Evolutionary conservation across 2,888 invertebrate genomes (phyloP), one percentile per base, ranked within the genome.

Genomic region (Tholera decimalis): DNA sequence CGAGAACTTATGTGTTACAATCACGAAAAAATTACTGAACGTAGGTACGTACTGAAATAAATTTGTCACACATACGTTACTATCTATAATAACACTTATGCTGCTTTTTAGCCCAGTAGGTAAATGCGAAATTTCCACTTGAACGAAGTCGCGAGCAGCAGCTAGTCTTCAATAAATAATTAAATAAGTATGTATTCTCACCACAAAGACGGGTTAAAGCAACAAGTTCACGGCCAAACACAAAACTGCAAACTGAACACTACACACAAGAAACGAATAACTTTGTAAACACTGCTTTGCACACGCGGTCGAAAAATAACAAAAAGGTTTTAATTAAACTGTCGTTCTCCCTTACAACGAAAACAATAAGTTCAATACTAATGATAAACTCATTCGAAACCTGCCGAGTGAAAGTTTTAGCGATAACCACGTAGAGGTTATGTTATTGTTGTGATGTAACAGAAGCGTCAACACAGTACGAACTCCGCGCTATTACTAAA

Each of bases 151-250:
- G n/a, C n/a, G n/a, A n/a, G n/a, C n/a, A n/a, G n/a, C n/a, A n/a
- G n/a, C n/a, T n/a, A n/a, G n/a, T n/a, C 44, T 11, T 47, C 46
- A 59, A 35, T 50, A 35, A 33, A 41, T 54, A 46, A 6, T 11
- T 43, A 47, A 69, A 18, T 53, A 69, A 24, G 22, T 39, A 47
- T 13, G 22, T 20, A 20, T 37, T 13, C 41, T 41, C 22, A 90
- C 90, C 89, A 85, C 85, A 86, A 80, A 85, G 77, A 83, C 83
- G 85, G 74, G 68, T 85, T 83, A 86, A 73, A 89, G 87, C 85
- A 88, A 88, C 91, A 93, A 92, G 92, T 92, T 92, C 91, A 91
- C 88, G 91, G 88, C 78, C 88, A 68, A 79, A 77, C 82, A 87
- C 86, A 84, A 87, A 89, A 88, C 85, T 84, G 79, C 77, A 82